Conservation (phyloP, 2,888 invertebrate genomes). For the Clivina fossor region DNA sequence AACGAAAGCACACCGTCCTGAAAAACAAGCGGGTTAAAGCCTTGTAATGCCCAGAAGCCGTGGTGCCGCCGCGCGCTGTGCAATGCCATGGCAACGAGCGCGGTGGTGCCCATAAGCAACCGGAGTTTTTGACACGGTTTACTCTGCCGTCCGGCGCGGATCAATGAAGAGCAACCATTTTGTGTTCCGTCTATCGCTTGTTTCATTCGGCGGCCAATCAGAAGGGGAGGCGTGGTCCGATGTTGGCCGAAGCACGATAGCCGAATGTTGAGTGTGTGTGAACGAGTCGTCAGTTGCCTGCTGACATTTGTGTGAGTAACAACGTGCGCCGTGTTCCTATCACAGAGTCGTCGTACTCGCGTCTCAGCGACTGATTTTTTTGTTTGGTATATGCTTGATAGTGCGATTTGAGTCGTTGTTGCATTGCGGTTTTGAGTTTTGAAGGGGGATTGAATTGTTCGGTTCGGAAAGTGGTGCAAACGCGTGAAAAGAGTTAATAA, state of each 20-base stretch:
- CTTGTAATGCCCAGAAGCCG: constrained; percentile 14
- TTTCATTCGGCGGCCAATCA: constrained; percentile 46
- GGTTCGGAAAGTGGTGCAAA: constrained; percentile 15
- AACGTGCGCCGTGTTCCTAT: background rate
- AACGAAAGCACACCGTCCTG: background rate
- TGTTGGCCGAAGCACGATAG: constrained; percentile 36
- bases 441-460: background rate
- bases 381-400: too few relatives aligned
- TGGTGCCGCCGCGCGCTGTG: too few relatives aligned
- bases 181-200: constrained; percentile 48
- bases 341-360: background rate
- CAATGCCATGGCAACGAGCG: constrained; percentile 23
- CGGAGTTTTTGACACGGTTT: constrained; percentile 11
- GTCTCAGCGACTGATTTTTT: background rate
- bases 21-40: constrained; percentile 5
- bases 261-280: too few relatives aligned
- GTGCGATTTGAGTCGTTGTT: too few relatives aligned
- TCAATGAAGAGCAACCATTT: constrained; percentile 49
- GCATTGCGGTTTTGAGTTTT: background rate
- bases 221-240: constrained; percentile 43
- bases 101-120: too few relatives aligned
- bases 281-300: constrained; percentile 14
- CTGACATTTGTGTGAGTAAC: too few relatives aligned
- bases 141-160: background rate
- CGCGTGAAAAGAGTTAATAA: constrained; percentile 6